A percentile compares a stretch with the other conserved stretches of the same genome.
These are phyloP conservation scores for Falco concolor DNA, from an alignment of 2,797 vertebrate genomes.

Conservation along the genomic window DNA sequence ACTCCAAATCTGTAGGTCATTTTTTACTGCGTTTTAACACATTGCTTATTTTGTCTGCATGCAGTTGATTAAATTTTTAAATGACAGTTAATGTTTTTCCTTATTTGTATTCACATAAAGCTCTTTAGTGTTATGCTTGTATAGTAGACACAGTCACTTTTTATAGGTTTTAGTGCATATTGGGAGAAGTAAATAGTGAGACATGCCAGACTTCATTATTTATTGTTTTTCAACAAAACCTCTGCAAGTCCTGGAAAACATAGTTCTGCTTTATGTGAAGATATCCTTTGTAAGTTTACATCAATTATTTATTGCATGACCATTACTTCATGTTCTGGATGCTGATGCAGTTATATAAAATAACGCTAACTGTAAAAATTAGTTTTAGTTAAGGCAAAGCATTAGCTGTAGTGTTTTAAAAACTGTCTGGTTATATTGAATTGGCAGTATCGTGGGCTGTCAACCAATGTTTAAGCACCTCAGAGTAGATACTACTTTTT, in stretches of 20 bases:
- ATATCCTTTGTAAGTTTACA: background rate
- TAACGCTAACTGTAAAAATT: background rate
- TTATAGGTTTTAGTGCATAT: background rate
- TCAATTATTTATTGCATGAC: background rate
- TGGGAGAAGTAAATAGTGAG: background rate
- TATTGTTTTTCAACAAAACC: background rate
- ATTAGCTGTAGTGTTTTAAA: background rate
- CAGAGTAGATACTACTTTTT: background rate
- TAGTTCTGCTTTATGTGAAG: background rate
- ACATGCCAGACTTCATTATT: background rate
- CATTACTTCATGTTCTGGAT: background rate
- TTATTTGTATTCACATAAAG: background rate
- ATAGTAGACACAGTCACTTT: background rate
- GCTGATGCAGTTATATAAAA: background rate
- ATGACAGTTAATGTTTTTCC: background rate
- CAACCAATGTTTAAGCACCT: background rate
- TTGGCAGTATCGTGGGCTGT: background rate
- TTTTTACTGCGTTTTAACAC: background rate
- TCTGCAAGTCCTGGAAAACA: background rate
- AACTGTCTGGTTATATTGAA: background rate
- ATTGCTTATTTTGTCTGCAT: background rate
- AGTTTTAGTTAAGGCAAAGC: background rate
- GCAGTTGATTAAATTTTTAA: background rate
- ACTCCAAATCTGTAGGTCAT: constrained; percentile 86
- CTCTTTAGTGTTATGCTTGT: background rate